phyloP scores from a whole-genome alignment of 2,113 vertebrate genomes.

The Pterocles burchelli region DNA sequence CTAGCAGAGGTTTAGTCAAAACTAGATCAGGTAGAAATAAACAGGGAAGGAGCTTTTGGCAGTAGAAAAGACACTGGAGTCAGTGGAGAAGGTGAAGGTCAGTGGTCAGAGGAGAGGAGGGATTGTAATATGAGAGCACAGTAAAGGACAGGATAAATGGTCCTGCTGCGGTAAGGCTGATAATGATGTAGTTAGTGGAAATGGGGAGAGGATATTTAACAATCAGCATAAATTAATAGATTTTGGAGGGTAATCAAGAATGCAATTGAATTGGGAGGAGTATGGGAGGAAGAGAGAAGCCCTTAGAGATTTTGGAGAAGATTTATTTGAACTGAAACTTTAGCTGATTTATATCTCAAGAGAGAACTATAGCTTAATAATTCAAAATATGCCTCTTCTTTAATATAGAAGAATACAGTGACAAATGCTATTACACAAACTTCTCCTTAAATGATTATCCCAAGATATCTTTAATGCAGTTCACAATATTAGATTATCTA shows the following conservation, averaged over 20 bases:
- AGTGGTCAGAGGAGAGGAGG: conserved; percentile 1
- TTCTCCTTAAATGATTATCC: not conserved
- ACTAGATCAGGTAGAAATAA: not conserved
- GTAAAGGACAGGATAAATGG: not conserved
- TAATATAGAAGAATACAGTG: conserved; percentile 14
- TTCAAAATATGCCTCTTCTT: conserved; percentile 18
- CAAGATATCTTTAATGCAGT: not conserved
- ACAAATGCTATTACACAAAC: not conserved
- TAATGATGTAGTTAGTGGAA: conserved; percentile 41
- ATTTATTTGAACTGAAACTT: conserved; percentile 40
- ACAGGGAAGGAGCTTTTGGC: not conserved
- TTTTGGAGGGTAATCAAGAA: conserved; percentile 47
- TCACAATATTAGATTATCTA: conserved; percentile 1
- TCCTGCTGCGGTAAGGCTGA: not conserved
- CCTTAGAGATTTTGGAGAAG: not conserved
- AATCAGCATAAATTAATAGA: conserved; percentile 42
- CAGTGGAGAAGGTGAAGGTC: conserved; percentile 20
- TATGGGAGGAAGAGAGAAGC: not conserved
- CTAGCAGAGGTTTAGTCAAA: not conserved
- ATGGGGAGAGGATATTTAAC: conserved; percentile 36
- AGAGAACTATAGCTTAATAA: not conserved
- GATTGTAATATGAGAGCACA: not conserved
- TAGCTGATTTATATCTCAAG: not conserved
- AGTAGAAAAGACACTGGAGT: not conserved
- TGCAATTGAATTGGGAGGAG: conserved; percentile 13